Evolutionary conservation across 2,888 invertebrate species (phyloP).

Genomic region (Brachyopa scutellaris): DNA sequence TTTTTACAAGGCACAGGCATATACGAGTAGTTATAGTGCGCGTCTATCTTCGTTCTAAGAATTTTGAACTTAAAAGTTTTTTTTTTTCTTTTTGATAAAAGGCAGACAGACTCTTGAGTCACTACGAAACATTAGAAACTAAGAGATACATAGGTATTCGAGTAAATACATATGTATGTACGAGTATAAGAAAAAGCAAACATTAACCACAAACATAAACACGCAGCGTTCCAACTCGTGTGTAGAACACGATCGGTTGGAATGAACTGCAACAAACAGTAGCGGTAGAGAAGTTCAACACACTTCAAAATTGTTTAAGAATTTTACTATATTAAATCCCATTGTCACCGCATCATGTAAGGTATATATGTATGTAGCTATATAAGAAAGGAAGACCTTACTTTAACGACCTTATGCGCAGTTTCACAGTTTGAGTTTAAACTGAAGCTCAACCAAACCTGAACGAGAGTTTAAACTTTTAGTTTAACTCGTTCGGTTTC

Average conservation of each 20-base stretch:
- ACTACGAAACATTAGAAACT: slow-evolving; percentile 18
- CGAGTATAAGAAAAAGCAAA: slow-evolving; percentile 46
- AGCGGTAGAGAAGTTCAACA: background rate
- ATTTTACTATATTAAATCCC: no score
- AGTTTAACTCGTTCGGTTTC: no score
- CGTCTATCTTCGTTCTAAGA: slow-evolving; percentile 35
- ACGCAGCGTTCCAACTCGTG: slow-evolving; percentile 35
- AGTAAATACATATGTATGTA: no score
- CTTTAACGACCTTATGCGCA: no score
- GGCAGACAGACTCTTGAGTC: slow-evolving; percentile 24
- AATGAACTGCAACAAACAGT: slow-evolving; percentile 20
- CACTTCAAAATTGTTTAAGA: no score
- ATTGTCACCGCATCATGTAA: no score
- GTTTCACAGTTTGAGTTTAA: no score
- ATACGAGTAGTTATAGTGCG: background rate
- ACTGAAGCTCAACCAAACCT: no score
- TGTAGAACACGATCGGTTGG: slow-evolving; percentile 24
- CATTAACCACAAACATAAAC: slow-evolving; percentile 58
- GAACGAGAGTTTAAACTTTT: no score
- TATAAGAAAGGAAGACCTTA: no score
- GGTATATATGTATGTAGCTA: no score
- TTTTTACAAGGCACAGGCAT: background rate
- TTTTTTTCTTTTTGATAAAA: slow-evolving; percentile 47
- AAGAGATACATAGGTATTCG: slow-evolving; percentile 15
- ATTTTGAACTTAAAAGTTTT: slow-evolving; percentile 49